Base-by-base conservation (phyloP, 2,113 vertebrate genomes). In the Pelodiscus sinensis region DNA sequence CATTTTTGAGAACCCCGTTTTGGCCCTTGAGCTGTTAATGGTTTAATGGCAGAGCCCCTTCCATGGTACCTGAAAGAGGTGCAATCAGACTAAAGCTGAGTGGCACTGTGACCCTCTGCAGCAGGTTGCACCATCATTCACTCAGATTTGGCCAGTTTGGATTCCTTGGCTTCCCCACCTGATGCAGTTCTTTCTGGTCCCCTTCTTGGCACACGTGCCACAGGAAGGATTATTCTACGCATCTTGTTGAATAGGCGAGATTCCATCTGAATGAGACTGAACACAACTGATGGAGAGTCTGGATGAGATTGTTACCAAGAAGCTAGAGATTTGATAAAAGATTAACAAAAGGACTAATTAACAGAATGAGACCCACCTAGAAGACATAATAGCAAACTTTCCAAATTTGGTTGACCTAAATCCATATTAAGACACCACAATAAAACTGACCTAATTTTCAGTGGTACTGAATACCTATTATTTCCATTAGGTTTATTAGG, bases 271-370 rank as follows among this genome's bases (percentile, higher is more conserved):
- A 15, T 85, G 31, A 50, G 15, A 44, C 10, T 38, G 55, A 57
- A 29, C 18, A 38, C 3, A n/a, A n/a, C 51, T 19, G 54, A 18
- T 31, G 13, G 38, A 14, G 35, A 16, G 1, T 0, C 2, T 31
- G 50, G 19, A 11, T 38, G 13, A 56, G 55, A 75, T 60, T 4
- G 3, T 50, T 50, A 14, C 0, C 2, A 1, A 11, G 4, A 9
- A 71, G n/a, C 60, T 55, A 65, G 55, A 80, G 78, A 84, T 3
- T 2, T 35, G 44, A 27, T 0, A 0, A 9, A 18, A 15, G 24
- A 90, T 50, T 13, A 9, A 50, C 8, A 54, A 79, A 16, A 78
- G 18, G 24, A 60, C 65, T 21, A 35, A 71, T 35, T 71, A 71
- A 35, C 44, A 54, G 68, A 21, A 14, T 52, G 44, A 60, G 22